Base-by-base conservation (phyloP, 1,140 invertebrate genomes). In the Trinorchestia longiramus region DNA sequence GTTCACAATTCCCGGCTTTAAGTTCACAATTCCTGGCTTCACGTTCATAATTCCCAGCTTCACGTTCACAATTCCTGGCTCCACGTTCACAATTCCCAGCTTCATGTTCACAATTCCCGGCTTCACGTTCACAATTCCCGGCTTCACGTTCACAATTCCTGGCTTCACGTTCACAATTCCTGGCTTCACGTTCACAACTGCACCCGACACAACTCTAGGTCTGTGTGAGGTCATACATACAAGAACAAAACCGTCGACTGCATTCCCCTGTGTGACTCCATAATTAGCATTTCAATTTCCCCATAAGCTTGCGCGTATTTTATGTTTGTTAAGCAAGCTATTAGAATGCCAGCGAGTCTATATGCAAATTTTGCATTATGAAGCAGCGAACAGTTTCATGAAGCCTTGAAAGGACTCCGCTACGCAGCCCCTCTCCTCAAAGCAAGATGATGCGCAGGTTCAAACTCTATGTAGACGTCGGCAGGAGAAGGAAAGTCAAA, bases 321-420 rank as follows among this genome's bases (percentile, higher is more conserved):
- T 90, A 90, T 90, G 88, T 43, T 90, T 90, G 88, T 90, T 90
- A 90, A 90, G 88, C 88, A 90, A 90, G 88, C 88, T 43, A 90
- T 90, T 90, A 90, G 88, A 90, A 90, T 90, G 88, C 88, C 43
- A 36, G 88, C 88, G 88, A 90, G 88, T 90, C 88, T 90, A 90
- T 90, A 90, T 90, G 88, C 88, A 90, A 90, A 90, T 90, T 90
- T 90, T 90, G 88, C 43, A 11, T 42, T 43, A 90, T 90, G 88
- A 90, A 90, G 88, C 36, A 77, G 62, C 62, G 62, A 77, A 77
- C 62, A 77, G 62, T 77, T 77, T 77, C 62, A 77, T 77, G 62
- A 36, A 77, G 62, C 62, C 36, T 53, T 53, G 47, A 53, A 19
- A 6, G 6, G 6, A 53, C 6, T 19, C 47, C 62, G 28, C 11